These are phyloP conservation scores for Rhinogobius similis DNA, from an alignment of 2,113 vertebrate species.

Conservation along the genomic window DNA sequence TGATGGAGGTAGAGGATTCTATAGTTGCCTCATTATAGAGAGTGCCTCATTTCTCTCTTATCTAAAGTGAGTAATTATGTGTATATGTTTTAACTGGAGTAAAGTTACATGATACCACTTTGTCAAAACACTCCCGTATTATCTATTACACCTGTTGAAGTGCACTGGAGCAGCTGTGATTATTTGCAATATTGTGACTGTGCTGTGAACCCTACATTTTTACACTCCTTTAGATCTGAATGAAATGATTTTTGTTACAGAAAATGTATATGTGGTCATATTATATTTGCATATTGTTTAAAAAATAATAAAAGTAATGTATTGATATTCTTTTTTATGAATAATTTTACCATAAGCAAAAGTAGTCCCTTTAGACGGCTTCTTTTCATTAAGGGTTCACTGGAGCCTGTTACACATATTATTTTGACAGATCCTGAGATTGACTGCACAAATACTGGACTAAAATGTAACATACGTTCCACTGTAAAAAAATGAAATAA, in stretches of 20 bases:
- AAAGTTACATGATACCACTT: background rate
- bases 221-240: background rate
- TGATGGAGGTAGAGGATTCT: background rate
- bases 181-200: background rate
- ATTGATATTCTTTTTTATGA: background rate
- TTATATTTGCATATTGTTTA: background rate
- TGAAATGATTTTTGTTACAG: background rate
- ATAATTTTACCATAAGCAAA: background rate
- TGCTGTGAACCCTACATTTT: background rate
- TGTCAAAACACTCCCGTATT: background rate
- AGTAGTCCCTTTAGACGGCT: background rate
- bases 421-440: background rate
- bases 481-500: no score
- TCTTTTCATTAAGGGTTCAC: background rate
- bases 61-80: slow-evolving; percentile 29
- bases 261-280: background rate
- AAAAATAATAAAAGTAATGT: background rate
- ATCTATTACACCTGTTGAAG: background rate
- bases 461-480: background rate
- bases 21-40: slow-evolving; percentile 28
- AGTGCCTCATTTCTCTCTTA: slow-evolving; percentile 36
- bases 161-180: background rate
- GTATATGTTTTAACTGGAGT: background rate
- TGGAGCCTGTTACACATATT: background rate
- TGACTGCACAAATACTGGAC: background rate